Conservation (phyloP, 2,113 vertebrate genomes). For the Engraulis encrasicolus region DNA sequence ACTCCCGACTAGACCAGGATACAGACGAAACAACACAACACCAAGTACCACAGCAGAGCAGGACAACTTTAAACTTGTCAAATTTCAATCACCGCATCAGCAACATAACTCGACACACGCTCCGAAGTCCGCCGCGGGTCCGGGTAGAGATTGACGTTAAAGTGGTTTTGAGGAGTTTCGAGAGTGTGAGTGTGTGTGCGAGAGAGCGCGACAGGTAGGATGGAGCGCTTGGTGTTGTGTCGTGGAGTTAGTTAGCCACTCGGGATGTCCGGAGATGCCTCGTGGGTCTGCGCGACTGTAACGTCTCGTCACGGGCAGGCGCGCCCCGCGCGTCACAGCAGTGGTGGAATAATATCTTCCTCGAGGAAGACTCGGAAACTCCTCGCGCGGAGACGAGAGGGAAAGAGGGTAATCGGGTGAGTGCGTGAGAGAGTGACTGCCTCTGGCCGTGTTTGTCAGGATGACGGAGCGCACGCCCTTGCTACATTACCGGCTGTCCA, state of each 20-base stretch:
- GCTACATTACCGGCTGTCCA: slow-evolving; percentile 83
- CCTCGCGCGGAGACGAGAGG: no score
- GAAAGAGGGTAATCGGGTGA: background rate
- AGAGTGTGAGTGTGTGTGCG: background rate
- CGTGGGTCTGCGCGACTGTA: background rate
- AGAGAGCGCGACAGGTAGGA: background rate
- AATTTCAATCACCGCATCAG: background rate
- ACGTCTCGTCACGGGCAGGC: background rate
- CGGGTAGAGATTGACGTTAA: background rate
- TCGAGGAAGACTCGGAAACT: background rate
- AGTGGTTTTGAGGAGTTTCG: background rate
- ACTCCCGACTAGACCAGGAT: background rate
- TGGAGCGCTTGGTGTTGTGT: background rate
- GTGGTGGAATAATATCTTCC: background rate
- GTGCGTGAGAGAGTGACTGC: background rate
- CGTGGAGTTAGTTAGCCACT: background rate
- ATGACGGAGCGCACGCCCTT: slow-evolving; percentile 85
- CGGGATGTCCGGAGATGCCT: background rate
- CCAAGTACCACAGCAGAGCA: background rate
- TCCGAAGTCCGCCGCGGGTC: no score
- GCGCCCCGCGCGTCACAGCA: background rate
- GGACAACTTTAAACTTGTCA: background rate
- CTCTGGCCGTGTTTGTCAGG: background rate
- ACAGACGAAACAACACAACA: background rate
- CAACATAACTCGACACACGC: no score